A percentile compares a stretch with the other conserved stretches of the same genome.
Conservation (phyloP, 2,113 vertebrate species). For the Daboia siamensis region DNA sequence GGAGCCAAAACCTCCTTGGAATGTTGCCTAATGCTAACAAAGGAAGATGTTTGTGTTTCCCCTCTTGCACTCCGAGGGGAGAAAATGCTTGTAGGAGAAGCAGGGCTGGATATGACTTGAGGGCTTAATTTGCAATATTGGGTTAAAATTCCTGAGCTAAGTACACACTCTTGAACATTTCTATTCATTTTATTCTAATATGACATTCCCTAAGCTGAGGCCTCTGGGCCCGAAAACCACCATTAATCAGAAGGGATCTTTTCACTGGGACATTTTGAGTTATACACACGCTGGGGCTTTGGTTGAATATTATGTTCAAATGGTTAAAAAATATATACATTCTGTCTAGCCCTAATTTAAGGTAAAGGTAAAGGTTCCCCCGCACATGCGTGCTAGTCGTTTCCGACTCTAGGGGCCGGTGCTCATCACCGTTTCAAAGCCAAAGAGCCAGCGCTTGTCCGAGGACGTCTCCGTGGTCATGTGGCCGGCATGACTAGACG, state of each 20-base stretch:
- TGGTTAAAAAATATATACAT: not conserved
- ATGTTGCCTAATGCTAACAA: not conserved
- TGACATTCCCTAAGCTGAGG: not conserved
- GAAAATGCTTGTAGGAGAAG: not conserved
- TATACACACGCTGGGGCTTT: not conserved
- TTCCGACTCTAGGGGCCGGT: no score
- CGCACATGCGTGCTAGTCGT: no score
- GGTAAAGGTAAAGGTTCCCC: no score
- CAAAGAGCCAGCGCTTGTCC: no score
- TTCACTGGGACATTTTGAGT: not conserved
- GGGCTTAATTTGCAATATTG: not conserved
- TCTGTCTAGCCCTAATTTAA: not conserved
- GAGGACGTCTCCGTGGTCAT: no score
- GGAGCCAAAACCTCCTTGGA: not conserved
- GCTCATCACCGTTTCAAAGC: no score
- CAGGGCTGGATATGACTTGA: not conserved
- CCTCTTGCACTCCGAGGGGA: not conserved
- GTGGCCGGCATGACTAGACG: no score
- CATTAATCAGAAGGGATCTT: not conserved
- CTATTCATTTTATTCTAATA: not conserved
- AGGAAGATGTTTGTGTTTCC: not conserved
- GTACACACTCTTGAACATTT: not conserved
- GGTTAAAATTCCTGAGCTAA: not conserved
- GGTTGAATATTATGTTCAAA: not conserved
- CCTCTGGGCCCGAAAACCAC: not conserved